Base-by-base conservation (phyloP, 2,888 invertebrate species). In the Plemyria rubiginata region DNA sequence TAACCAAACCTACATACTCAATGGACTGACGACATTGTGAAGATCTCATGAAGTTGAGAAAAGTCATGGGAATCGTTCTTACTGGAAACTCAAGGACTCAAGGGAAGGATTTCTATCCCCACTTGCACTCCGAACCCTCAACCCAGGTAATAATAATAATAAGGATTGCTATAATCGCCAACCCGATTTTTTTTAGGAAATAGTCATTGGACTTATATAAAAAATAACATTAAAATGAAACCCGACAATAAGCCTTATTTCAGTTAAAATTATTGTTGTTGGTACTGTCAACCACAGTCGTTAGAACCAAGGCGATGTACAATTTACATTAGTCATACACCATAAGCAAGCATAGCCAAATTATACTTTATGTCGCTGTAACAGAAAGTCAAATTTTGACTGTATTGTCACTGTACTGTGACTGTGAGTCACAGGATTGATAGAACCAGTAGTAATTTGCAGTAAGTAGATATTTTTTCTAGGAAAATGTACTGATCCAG, bases 401-500 rank as follows among this genome's bases (percentile, higher is more conserved):
- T 48, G 28, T 41, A 43, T 54, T 60, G 12, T 51, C n/a, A n/a
- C 12, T 32, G n/a, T 15, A 41, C 5, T 58, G 46, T 49, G 52
- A 4, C 38, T 57, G 45, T 90, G 90, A 90, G 74, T 90, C 90
- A 90, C 76, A 12, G 59, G 50, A 54, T 57, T 55, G 59, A 58
- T 58, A 48, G 54, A 54, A 62, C 55, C 64, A 59, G 57, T 52
- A 50, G 60, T 62, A 63, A 70, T 70, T 54, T 54, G 54, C 38
- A 40, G 48, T 54, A 53, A 48, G 38, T 51, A 38, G 38, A 85
- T 80, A 79, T 80, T 80, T 2, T 86, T 90, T 88, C 87, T 77
- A 60, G 76, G 86, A 90, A 88, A 72, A 76, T 62, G 70, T 71
- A 70, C 65, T 84, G 83, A 79, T 77, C 79, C 72, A 74, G 76